Conservation (phyloP, 2,113 vertebrate species). For the Brienomyrus brachyistius region DNA sequence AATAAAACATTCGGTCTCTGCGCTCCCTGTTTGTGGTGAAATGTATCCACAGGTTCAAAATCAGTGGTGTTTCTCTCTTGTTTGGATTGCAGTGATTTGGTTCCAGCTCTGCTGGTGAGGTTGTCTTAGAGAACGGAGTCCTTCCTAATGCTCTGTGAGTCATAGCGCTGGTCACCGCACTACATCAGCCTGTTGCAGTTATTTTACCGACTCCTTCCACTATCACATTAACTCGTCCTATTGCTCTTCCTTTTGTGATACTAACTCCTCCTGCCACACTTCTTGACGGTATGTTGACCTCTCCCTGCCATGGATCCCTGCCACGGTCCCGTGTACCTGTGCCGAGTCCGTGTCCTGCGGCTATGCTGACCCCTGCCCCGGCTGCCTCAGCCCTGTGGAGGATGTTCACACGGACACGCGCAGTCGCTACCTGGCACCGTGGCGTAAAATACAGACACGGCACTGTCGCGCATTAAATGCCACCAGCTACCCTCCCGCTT, state of each 20-base stretch:
- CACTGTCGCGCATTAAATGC: background rate
- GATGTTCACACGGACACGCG: background rate
- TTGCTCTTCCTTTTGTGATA: background rate
- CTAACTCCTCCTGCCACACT: background rate
- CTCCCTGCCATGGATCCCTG: background rate
- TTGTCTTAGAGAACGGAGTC: background rate
- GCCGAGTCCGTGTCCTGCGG: background rate
- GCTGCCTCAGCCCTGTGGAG: constrained; percentile 20
- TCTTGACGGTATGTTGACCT: background rate
- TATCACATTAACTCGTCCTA: background rate
- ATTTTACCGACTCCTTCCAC: background rate
- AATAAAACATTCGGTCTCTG: background rate
- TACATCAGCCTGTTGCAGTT: background rate
- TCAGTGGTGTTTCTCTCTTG: background rate
- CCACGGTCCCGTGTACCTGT: background rate
- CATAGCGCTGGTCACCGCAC: background rate
- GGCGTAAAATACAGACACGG: background rate
- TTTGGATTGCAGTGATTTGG: background rate
- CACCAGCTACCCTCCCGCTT: background rate
- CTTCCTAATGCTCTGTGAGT: background rate
- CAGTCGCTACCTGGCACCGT: background rate
- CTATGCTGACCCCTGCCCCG: background rate
- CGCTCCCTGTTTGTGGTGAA: background rate
- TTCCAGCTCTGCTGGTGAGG: background rate
- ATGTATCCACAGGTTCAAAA: background rate